Conservation (phyloP, 2,888 invertebrate species). For the Amiota minor region DNA sequence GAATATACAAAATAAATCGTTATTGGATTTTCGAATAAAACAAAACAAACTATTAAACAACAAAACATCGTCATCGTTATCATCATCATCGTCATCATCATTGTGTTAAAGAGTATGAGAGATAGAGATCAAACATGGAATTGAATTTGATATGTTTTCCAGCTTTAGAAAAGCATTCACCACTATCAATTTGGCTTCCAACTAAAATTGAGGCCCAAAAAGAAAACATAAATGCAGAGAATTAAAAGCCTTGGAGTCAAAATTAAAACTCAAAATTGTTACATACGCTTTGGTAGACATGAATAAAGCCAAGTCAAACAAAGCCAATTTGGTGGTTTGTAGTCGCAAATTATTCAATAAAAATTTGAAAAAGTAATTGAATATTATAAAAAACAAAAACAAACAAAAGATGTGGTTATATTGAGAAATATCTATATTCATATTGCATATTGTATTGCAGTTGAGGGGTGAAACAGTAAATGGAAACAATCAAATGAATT, state of each 20-base stretch:
- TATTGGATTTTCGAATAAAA: conserved; percentile 18
- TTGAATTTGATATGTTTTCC: conserved; percentile 52
- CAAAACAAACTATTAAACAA: not conserved
- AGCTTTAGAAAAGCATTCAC: conserved; percentile 3
- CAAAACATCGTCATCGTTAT: not conserved
- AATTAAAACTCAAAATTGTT: conserved; percentile 57
- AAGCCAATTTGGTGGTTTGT: too few relatives aligned
- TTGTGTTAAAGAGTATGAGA: not conserved
- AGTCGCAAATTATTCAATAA: too few relatives aligned
- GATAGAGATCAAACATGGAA: conserved; percentile 31
- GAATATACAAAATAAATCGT: not conserved
- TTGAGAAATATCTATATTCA: too few relatives aligned
- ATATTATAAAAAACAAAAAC: conserved; percentile 36
- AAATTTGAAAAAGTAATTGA: too few relatives aligned
- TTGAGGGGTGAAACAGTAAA: too few relatives aligned
- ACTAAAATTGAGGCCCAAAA: not conserved
- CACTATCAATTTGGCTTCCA: not conserved
- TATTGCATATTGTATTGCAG: too few relatives aligned
- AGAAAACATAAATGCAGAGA: not conserved
- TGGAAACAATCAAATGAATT: too few relatives aligned
- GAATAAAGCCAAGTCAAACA: too few relatives aligned
- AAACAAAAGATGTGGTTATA: not conserved
- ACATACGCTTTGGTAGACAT: too few relatives aligned
- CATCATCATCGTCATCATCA: too few relatives aligned
- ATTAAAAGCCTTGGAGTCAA: conserved; percentile 40